Base-by-base conservation (phyloP, 2,888 invertebrate genomes). In the Endotricha flammealis region DNA sequence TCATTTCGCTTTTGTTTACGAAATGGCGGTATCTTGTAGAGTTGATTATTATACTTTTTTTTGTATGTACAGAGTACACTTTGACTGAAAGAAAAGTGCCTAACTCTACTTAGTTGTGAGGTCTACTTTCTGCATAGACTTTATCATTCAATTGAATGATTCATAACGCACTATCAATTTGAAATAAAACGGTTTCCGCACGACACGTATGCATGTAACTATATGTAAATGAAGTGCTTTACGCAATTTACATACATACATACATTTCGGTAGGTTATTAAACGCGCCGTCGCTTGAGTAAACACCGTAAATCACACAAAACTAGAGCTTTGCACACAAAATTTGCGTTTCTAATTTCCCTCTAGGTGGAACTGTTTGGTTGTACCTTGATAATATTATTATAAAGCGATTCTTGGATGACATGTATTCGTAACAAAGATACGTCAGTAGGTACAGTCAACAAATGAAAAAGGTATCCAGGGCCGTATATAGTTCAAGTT, bases 301-400 rank as follows among this genome's bases (percentile, higher is more conserved):
- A 74, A 74, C 74, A 72, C 66, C 68, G 64, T 79, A 77, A 78
- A 79, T 79, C 76, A 76, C 59, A 70, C 69, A 67, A 65, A 75
- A 75, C 71, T 74, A 75, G 64, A 60, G 62, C 60, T 71, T 57
- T 57, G 64, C 63, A 65, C 59, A 70, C 64, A 62, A 59, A 72
- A 76, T 77, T 77, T 77, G 74, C 69, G 64, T 72, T 74, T 71
- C 67, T 72, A 70, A 75, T 76, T 74, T 70, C 60, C 61, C 57
- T 56, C 46, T 53, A 58, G 54, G 49, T 50, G 31, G 48, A 48
- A 47, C 51, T 52, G 49, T 56, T 54, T 46, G 46, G 39, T 41
- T 28, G 29, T 41, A 39, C 44, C 42, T 29, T 34, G 28, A 35
- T 48, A 44, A 49, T 46, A 48, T 47, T 41, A 48, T 45, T 47